Evolutionary conservation across 2,797 vertebrate species (phyloP).

Genomic region (Gouania willdenowi): DNA sequence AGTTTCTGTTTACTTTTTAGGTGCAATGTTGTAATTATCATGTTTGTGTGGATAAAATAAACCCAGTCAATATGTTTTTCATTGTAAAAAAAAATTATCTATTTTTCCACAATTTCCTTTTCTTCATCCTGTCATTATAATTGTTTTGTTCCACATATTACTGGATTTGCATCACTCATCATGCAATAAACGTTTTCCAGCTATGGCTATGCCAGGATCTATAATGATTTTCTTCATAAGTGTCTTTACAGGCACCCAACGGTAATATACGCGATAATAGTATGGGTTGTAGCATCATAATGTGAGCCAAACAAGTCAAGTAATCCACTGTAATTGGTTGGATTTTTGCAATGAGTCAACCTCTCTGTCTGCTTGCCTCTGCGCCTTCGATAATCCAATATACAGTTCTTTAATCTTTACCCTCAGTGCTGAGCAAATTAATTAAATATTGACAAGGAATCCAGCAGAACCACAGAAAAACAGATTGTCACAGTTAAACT

Average conservation of each 20-base stretch:
- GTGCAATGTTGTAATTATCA: no score
- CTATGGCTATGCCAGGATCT: conserved; percentile 51
- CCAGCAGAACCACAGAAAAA: conserved; percentile 70
- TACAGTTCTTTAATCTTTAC: conserved; percentile 77
- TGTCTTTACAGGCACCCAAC: conserved; percentile 54
- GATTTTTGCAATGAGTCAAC: conserved; percentile 76
- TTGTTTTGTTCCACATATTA: conserved; percentile 65
- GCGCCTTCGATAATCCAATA: conserved; percentile 76
- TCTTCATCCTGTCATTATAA: conserved; percentile 42
- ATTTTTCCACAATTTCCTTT: conserved; percentile 34
- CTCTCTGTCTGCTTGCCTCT: conserved; percentile 64
- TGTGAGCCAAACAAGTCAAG: conserved; percentile 69
- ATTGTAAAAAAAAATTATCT: background rate
- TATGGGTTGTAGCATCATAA: conserved; percentile 55
- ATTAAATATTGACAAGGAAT: conserved; percentile 80
- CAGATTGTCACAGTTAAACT: conserved; percentile 75
- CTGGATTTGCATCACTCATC: conserved; percentile 69
- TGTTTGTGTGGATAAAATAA: conserved; percentile 19
- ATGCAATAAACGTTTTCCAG: conserved; percentile 70
- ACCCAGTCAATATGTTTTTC: conserved; percentile 7
- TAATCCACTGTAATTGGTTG: conserved; percentile 76
- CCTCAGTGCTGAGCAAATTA: conserved; percentile 73
- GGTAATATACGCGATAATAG: conserved; percentile 69
- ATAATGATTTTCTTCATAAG: conserved; percentile 55
- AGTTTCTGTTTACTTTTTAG: conserved; percentile 21